Evolutionary conservation across 2,888 invertebrate genomes (phyloP), one percentile per base, ranked within the genome.

Genomic region (Dorcus parallelipipedus): DNA sequence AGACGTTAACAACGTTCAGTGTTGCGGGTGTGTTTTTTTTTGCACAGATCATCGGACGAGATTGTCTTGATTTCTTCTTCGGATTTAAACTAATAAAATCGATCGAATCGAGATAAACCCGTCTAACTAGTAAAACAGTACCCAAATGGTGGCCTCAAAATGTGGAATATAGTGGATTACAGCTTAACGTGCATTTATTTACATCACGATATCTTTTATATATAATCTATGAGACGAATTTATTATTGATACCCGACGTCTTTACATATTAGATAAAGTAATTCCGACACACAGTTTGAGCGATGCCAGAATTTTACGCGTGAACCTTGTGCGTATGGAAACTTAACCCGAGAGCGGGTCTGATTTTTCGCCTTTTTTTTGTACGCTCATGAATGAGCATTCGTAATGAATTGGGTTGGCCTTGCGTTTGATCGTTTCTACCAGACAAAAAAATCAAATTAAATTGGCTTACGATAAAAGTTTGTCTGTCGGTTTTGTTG

Each of bases 111-210:
- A 9, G 14, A 45, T 23, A 45, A 45, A 45, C 45, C 45, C 45
- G 45, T 45, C 45, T 45, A 45, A 45, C 45, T 8, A 45, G 45
- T 10, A 10, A 23, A 10, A 45, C 20, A n/a, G 41, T 45, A 45
- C 45, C 45, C 45, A 45, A 45, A 45, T 45, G 45, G 17, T 17
- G 45, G 45, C 45, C 45, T 10, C 45, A 45, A 45, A 45, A 45
- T 45, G 23, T 45, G 23, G 23, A 20, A 45, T 45, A 45, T 45
- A 45, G 45, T 20, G 45, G 45, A 45, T 45, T 45, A 45, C 23
- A 45, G 23, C 9, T 17, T 45, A 20, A 45, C 45, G 45, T 10
- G 45, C 20, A 23, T 45, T 45, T 45, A 45, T 45, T 45, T 45
- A 45, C 45, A 45, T 45, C 26, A 33, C 26, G 26, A 7, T 33